Evolutionary conservation across 2,113 vertebrate genomes (phyloP).

Genomic region (Pomatostomus ruficeps): DNA sequence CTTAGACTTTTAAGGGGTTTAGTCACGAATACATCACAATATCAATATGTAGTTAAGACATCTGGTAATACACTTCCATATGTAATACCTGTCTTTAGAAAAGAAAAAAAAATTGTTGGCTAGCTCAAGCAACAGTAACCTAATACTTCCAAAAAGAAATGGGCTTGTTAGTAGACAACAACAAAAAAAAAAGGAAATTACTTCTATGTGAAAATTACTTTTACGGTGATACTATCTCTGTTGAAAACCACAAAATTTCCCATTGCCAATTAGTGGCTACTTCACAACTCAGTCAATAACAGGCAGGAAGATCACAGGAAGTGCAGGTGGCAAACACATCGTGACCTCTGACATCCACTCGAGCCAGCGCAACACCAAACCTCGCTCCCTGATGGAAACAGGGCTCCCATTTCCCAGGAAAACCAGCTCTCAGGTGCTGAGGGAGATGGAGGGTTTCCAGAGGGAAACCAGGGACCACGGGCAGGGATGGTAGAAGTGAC

Average conservation of each 20-base stretch:
- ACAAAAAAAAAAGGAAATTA: not conserved
- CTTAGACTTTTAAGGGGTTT: not conserved
- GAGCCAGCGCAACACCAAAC: not conserved
- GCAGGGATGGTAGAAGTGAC: not conserved
- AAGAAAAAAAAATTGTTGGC: not conserved
- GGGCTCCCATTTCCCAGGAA: not conserved
- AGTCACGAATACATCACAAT: not conserved
- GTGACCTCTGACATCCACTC: not conserved
- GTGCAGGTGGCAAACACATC: not conserved
- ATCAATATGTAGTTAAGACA: not conserved
- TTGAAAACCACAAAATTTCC: not conserved
- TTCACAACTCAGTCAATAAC: not conserved
- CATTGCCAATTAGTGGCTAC: not conserved
- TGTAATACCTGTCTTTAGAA: not conserved
- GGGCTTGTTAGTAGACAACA: not conserved
- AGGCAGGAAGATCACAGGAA: not conserved
- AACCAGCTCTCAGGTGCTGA: not conserved
- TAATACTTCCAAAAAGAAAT: not conserved
- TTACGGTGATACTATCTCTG: not conserved
- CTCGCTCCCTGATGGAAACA: not conserved
- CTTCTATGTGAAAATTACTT: not conserved
- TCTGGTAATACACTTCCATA: not conserved
- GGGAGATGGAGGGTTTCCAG: not conserved
- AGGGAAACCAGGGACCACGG: not conserved
- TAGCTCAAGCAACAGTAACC: not conserved